Conservation (phyloP, 2,888 invertebrate genomes). For the Plemyria rubiginata region DNA sequence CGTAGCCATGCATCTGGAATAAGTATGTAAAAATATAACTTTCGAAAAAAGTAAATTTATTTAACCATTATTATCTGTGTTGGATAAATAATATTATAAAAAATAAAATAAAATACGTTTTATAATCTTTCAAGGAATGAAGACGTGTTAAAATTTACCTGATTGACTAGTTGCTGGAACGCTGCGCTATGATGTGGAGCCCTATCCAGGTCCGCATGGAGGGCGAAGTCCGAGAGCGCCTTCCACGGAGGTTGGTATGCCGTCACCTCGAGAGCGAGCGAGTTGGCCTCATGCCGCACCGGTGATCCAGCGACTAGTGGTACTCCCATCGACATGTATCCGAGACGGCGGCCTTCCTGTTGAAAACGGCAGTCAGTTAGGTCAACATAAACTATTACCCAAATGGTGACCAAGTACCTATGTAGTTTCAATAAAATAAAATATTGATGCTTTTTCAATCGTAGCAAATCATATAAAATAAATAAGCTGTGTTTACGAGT, state of each 20-base stretch:
- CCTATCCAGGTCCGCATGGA: conserved; percentile 96
- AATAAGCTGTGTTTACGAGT: no score
- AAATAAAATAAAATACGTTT: no score
- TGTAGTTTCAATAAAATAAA: no score
- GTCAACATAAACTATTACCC: conserved; percentile 5
- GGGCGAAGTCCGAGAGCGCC: conserved; percentile 97
- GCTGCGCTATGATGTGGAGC: conserved; percentile 95
- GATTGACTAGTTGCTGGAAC: conserved; percentile 98
- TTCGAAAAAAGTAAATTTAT: no score
- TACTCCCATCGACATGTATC: conserved; percentile 97
- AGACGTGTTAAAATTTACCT: conserved; percentile 82
- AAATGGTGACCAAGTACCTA: no score
- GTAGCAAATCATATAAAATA: no score
- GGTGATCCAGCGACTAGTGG: conserved; percentile 99
- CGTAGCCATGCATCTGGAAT: conserved; percentile 96
- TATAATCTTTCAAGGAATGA: no score
- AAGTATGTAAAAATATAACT: no score
- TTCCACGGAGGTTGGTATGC: conserved; percentile 99
- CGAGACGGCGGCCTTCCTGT: conserved; percentile 97
- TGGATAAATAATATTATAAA: no score
- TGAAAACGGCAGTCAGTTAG: conserved; percentile 37
- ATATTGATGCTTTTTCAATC: no score
- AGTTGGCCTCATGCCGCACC: conserved; percentile 94
- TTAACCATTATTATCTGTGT: no score
- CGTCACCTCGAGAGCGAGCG: conserved; percentile 93